Evolutionary conservation across 2,888 invertebrate species (phyloP).

Genomic region (Ametastegia equiseti): DNA sequence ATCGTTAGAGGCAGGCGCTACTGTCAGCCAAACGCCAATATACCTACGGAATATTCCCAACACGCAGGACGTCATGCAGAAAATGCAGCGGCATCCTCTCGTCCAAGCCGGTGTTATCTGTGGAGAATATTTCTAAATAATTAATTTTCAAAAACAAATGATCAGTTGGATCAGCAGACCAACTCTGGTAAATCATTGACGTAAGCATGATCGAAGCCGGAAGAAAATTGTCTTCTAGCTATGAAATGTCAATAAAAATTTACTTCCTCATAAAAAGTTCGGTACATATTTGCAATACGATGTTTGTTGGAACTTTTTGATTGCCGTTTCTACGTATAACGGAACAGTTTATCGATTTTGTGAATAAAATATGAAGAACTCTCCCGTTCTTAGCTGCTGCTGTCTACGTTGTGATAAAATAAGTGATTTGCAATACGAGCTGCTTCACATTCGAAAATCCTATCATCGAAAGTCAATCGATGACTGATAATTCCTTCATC

Average conservation of each 20-base stretch:
- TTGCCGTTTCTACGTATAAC: background rate
- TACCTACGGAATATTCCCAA: conserved; percentile 23
- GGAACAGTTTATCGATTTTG: conserved; percentile 12
- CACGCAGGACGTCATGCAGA: background rate
- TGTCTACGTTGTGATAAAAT: conserved; percentile 11
- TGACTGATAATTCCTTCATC: background rate
- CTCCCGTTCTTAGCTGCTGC: background rate
- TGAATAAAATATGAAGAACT: background rate
- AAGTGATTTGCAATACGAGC: background rate
- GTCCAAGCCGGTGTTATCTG: background rate
- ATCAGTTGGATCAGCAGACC: too few relatives aligned
- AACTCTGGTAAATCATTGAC: too few relatives aligned
- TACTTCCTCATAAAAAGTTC: background rate
- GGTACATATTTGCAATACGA: background rate
- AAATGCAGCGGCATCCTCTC: background rate
- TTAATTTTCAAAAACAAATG: background rate
- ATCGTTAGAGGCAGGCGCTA: conserved; percentile 37
- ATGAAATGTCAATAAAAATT: background rate
- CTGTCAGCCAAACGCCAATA: conserved; percentile 23
- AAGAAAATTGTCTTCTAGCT: too few relatives aligned
- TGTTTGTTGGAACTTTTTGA: background rate
- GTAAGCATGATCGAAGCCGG: too few relatives aligned
- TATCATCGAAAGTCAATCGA: background rate
- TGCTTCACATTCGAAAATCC: background rate
- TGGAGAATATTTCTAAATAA: background rate